Evolutionary conservation across 1,140 invertebrate species (phyloP).

Genomic region (Solenopsis fugax): DNA sequence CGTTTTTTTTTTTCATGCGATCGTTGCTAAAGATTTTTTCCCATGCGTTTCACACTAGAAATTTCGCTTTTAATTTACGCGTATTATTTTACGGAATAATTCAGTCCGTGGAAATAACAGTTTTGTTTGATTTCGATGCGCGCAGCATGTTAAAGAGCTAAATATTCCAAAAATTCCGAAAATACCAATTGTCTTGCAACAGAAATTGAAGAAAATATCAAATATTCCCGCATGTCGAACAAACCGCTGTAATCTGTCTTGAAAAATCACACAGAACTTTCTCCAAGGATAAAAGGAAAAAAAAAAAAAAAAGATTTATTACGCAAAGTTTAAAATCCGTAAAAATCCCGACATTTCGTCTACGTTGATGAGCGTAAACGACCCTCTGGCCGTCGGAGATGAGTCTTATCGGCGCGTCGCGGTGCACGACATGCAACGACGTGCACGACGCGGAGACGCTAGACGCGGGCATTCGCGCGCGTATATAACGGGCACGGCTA

Average conservation of each 20-base stretch:
- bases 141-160: conserved; percentile 3
- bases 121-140: conserved; percentile 11
- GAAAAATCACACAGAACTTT: neutral
- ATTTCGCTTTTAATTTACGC: conserved; percentile 34
- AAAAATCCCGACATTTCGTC: neutral
- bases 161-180: conserved; percentile 11
- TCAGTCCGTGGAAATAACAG: conserved; percentile 20
- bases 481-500: neutral
- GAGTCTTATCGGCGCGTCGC: neutral
- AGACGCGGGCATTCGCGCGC: conserved; percentile 4
- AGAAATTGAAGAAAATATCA: neutral
- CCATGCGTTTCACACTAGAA: conserved; percentile 11
- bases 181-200: neutral
- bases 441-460: neutral
- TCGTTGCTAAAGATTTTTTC: conserved; percentile 54
- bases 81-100: conserved; percentile 47
- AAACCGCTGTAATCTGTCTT: neutral
- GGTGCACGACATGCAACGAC: too few relatives aligned
- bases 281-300: neutral
- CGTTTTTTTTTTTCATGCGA: conserved; percentile 38
- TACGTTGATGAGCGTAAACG: neutral
- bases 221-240: neutral
- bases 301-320: neutral
- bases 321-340: neutral
- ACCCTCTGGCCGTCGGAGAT: neutral